Conservation (phyloP, 2,888 invertebrate genomes). For the Teleiodes luculella region DNA sequence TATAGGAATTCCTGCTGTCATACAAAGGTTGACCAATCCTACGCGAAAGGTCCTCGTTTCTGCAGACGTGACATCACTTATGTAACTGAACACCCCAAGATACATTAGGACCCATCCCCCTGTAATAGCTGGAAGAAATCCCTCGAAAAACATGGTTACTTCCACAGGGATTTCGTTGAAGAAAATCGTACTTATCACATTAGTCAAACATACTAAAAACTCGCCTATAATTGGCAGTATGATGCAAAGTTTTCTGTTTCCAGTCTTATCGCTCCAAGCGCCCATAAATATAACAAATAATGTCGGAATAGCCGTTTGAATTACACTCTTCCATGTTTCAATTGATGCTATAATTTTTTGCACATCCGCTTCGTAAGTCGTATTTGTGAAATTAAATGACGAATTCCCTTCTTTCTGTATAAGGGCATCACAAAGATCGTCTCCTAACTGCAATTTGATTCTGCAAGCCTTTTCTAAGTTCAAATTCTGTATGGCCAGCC, state of each 20-base stretch:
- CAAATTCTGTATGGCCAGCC: constrained; percentile 84
- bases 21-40: constrained; percentile 78
- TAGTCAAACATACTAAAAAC: constrained; percentile 63
- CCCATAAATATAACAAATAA: constrained; percentile 78
- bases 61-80: constrained; percentile 77
- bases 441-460: constrained; percentile 69
- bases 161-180: constrained; percentile 75
- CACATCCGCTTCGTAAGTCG: constrained; percentile 78
- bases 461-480: constrained; percentile 80
- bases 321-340: constrained; percentile 75
- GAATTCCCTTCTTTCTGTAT: constrained; percentile 50
- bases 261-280: constrained; percentile 80
- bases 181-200: constrained; percentile 73
- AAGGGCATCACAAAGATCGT: constrained; percentile 82
- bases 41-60: constrained; percentile 79
- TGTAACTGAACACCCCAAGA: constrained; percentile 80
- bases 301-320: constrained; percentile 77
- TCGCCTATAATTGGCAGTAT: constrained; percentile 76
- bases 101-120: constrained; percentile 77
- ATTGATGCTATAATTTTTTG: constrained; percentile 76
- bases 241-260: constrained; percentile 77
- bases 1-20: constrained; percentile 77
- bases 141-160: constrained; percentile 73
- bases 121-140: constrained; percentile 72
- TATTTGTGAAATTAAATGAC: not conserved